These are phyloP conservation scores for Calonectris borealis DNA, from an alignment of 2,113 vertebrate genomes.

Conservation along the genomic window DNA sequence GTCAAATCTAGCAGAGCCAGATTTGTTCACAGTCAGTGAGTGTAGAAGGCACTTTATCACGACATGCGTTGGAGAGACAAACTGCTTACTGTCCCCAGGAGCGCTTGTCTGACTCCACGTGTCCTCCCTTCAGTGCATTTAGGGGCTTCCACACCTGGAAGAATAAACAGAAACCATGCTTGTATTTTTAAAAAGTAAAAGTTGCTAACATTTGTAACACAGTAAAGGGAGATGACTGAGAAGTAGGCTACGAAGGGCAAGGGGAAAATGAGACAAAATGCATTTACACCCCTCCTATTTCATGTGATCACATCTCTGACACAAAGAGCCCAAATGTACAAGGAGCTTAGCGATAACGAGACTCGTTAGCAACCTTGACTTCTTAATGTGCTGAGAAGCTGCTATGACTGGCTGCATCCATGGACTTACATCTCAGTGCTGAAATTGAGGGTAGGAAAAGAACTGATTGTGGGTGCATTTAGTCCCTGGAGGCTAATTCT, in stretches of 20 bases:
- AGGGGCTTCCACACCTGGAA: neutral
- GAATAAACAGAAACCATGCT: neutral
- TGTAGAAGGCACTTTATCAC: neutral
- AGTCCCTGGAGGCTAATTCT: neutral
- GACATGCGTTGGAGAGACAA: neutral
- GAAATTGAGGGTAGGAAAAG: neutral
- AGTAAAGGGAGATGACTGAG: neutral
- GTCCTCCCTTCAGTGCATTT: neutral
- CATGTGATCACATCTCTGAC: neutral
- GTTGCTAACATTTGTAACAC: neutral
- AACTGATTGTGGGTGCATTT: neutral
- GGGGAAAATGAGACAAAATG: neutral
- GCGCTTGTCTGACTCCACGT: fast-evolving
- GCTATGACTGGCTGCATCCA: neutral
- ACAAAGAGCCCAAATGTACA: neutral
- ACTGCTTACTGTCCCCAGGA: neutral
- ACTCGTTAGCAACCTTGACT: neutral
- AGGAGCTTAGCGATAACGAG: neutral
- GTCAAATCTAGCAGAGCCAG: neutral
- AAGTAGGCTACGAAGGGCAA: neutral
- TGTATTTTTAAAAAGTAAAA: neutral
- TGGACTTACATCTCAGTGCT: neutral
- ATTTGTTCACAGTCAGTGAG: neutral
- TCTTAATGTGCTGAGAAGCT: neutral
- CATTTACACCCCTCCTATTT: neutral